Percentiles rank a stretch among this genome's conserved stretches.
Evolutionary conservation across 2,113 vertebrate species (phyloP).

Genomic region (Sturnus vulgaris): DNA sequence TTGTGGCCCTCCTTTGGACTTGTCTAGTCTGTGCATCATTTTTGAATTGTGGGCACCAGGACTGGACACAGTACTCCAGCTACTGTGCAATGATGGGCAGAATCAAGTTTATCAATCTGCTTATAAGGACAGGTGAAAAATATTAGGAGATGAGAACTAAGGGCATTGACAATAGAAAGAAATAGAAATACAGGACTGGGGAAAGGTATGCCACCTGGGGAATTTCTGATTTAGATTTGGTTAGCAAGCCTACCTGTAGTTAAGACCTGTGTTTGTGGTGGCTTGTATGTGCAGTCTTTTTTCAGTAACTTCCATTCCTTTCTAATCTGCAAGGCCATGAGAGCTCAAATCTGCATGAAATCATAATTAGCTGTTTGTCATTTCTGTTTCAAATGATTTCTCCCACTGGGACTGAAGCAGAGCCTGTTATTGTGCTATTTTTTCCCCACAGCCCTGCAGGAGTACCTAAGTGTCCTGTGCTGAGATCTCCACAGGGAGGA

Average conservation of each 20-base stretch:
- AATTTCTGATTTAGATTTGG: not conserved
- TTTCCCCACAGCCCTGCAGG: not conserved
- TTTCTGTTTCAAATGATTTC: not conserved
- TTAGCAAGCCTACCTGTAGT: not conserved
- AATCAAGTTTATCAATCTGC: not conserved
- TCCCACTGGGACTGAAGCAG: not conserved
- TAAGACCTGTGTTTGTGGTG: not conserved
- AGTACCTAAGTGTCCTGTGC: not conserved
- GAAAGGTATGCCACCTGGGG: not conserved
- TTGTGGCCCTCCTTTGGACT: not conserved
- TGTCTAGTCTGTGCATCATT: accelerated
- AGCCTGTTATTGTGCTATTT: not conserved
- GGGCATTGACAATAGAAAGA: not conserved
- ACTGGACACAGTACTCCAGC: not conserved
- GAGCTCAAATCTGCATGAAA: not conserved
- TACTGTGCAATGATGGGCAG: not conserved
- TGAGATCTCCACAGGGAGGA: not conserved
- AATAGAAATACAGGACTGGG: not conserved
- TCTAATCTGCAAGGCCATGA: not conserved
- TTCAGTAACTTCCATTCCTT: not conserved
- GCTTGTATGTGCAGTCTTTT: not conserved
- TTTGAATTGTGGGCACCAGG: not conserved
- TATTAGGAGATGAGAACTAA: not conserved
- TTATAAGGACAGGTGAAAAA: not conserved
- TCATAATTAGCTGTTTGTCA: not conserved